Evolutionary conservation across 2,888 invertebrate genomes (phyloP).

Genomic region (Torymus auratus): DNA sequence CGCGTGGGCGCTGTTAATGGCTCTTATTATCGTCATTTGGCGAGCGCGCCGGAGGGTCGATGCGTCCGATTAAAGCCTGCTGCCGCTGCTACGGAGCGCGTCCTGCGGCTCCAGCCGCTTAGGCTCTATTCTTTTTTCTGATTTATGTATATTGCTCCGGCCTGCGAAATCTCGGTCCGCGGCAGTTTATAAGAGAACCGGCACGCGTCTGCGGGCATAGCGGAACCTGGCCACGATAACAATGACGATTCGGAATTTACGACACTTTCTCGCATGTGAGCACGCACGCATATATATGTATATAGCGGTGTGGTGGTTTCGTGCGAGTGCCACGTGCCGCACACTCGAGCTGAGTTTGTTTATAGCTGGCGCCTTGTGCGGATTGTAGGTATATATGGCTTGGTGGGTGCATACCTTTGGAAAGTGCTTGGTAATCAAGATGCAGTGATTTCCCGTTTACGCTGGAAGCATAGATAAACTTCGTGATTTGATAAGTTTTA

Average conservation of each 20-base stretch:
- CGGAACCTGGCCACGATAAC: constrained; percentile 25
- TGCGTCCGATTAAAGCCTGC: neutral
- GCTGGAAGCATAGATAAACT: no score
- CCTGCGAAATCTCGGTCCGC: neutral
- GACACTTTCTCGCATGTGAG: constrained; percentile 30
- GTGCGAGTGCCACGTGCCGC: constrained; percentile 13
- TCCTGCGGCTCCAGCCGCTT: no score
- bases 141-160: constrained; percentile 32
- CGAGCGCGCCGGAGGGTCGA: constrained; percentile 8
- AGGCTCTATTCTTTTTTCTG: constrained; percentile 39
- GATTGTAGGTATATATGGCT: no score
- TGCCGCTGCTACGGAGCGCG: no score
- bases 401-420: no score
- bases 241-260: constrained; percentile 50
- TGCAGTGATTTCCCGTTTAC: no score
- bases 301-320: no score
- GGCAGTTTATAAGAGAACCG: constrained; percentile 1
- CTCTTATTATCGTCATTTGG: neutral
- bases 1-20: neutral
- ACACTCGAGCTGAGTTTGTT: neutral
- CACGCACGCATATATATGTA: no score
- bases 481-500: no score
- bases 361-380: neutral
- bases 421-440: no score
- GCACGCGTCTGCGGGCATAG: neutral